phyloP scores from a whole-genome alignment of 2,113 vertebrate genomes.

The Xiphias gladius region DNA sequence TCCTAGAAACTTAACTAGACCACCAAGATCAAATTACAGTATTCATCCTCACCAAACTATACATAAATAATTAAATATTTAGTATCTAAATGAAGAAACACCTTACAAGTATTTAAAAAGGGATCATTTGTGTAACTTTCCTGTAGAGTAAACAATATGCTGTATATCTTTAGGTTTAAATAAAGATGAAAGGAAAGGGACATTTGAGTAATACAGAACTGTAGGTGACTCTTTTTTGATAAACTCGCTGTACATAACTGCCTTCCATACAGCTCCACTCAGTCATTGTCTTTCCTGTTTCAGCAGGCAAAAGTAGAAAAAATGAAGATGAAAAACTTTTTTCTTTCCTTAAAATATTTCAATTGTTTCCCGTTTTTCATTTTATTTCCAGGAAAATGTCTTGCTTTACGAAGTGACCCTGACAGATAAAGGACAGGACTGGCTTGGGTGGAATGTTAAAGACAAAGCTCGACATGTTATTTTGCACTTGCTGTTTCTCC shows the following conservation, averaged over 20 bases:
- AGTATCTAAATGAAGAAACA: conserved; percentile 92
- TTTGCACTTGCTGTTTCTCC: conserved; percentile 39
- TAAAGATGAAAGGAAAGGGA: conserved; percentile 75
- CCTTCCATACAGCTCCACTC: conserved; percentile 90
- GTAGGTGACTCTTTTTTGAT: conserved; percentile 91
- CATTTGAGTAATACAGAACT: conserved; percentile 95
- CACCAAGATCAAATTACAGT: conserved; percentile 88
- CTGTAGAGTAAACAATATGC: conserved; percentile 93
- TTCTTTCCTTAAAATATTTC: conserved; percentile 74
- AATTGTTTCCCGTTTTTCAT: conserved; percentile 83
- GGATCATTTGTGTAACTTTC: conserved; percentile 97
- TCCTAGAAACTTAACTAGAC: conserved; percentile 92
- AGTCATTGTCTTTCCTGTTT: conserved; percentile 90
- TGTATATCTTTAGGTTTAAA: conserved; percentile 95
- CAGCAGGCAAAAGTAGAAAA: conserved; percentile 86
- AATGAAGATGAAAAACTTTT: conserved; percentile 8
- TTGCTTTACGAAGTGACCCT: conserved; percentile 28
- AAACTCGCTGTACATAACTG: conserved; percentile 96
- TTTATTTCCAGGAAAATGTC: conserved; percentile 19
- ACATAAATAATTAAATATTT: conserved; percentile 86
- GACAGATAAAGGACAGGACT: neutral
- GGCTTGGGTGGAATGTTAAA: neutral
- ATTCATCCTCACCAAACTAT: conserved; percentile 88
- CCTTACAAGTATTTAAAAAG: conserved; percentile 83
- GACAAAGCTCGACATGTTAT: conserved; percentile 12